These are phyloP conservation scores for Melanerpes formicivorus DNA, from an alignment of 2,113 vertebrate genomes.

Conservation along the genomic window DNA sequence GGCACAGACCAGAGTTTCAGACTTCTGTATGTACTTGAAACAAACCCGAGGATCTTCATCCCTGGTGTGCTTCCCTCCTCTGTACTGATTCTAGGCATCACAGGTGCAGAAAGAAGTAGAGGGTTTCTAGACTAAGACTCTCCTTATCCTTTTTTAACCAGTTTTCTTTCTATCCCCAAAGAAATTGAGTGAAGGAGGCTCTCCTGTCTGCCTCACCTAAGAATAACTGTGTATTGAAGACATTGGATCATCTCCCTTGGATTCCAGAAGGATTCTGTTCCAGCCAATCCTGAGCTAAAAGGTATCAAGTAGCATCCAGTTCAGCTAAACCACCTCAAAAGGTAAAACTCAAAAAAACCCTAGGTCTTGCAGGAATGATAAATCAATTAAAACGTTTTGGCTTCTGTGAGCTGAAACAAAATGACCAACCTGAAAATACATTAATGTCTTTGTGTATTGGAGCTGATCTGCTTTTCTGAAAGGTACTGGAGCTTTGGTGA, in stretches of 20 bases:
- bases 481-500: background rate
- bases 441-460: background rate
- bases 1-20: background rate
- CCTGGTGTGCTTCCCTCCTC: fast-evolving
- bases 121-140: background rate
- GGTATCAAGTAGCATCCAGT: background rate
- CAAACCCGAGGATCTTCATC: background rate
- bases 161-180: background rate
- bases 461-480: background rate
- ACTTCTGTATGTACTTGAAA: background rate
- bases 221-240: background rate
- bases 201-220: background rate
- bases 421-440: background rate
- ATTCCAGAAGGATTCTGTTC: background rate
- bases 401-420: background rate
- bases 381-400: background rate
- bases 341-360: background rate
- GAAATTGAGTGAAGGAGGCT: background rate
- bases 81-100: background rate
- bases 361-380: background rate
- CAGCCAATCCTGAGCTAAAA: background rate
- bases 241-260: background rate
- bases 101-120: fast-evolving
- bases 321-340: background rate
- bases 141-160: background rate